A percentile compares a stretch with the other conserved stretches of the same genome.
Evolutionary conservation across 2,888 invertebrate genomes (phyloP).

Genomic region (Drosophila stalkeri): DNA sequence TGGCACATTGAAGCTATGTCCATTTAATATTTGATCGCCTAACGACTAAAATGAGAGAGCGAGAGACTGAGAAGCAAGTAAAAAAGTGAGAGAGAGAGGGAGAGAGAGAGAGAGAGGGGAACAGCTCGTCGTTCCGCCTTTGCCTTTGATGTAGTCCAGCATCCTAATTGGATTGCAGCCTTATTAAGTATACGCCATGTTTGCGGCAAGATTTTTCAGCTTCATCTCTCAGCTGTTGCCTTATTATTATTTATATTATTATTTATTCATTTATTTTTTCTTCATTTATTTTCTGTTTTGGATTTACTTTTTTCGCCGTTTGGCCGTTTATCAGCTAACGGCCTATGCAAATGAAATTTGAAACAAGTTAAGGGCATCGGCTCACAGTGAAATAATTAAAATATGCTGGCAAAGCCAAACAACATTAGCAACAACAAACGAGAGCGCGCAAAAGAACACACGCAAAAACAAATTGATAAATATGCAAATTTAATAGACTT

Average conservation of each 20-base stretch:
- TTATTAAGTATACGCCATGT: slow-evolving; percentile 69
- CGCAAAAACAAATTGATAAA: slow-evolving; percentile 75
- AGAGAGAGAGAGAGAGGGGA: not conserved
- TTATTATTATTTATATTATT: slow-evolving; percentile 6
- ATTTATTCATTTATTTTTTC: slow-evolving; percentile 8
- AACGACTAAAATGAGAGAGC: slow-evolving; percentile 3
- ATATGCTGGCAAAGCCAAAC: slow-evolving; percentile 69
- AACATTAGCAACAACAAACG: slow-evolving; percentile 48
- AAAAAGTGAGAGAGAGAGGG: not conserved
- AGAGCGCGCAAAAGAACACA: slow-evolving; percentile 46
- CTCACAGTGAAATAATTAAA: slow-evolving; percentile 67
- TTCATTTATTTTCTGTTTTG: not conserved
- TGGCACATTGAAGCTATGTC: slow-evolving; percentile 36
- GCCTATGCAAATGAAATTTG: slow-evolving; percentile 66
- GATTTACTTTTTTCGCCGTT: not conserved
- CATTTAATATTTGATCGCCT: slow-evolving; percentile 73
- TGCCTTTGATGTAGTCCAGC: slow-evolving; percentile 64
- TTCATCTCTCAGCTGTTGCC: slow-evolving; percentile 10
- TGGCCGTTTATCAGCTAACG: slow-evolving; percentile 3
- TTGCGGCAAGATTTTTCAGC: slow-evolving; percentile 34
- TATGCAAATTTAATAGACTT: slow-evolving; percentile 78
- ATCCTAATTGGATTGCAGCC: slow-evolving; percentile 74
- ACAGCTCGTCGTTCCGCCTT: slow-evolving; percentile 19
- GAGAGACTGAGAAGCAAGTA: not conserved
- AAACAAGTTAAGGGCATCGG: slow-evolving; percentile 62